Conservation (phyloP, 2,113 vertebrate species). For the Marmota flaviventris region DNA sequence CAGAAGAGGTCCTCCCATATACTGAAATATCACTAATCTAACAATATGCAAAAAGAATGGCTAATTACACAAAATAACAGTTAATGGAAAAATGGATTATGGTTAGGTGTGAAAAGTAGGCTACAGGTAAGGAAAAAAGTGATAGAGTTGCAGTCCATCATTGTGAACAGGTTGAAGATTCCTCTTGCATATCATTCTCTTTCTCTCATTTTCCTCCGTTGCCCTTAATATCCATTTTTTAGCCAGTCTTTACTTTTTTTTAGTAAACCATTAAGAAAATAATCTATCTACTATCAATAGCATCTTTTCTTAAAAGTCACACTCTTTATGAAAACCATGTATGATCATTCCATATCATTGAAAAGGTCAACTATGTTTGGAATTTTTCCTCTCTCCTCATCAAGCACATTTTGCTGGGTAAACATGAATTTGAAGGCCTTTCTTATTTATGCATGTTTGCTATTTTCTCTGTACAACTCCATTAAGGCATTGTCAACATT, state of each 20-base stretch:
- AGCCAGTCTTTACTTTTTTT: neutral
- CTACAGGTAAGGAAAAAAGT: neutral
- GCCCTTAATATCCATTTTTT: neutral
- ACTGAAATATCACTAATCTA: neutral
- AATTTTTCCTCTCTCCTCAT: neutral
- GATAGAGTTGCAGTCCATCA: neutral
- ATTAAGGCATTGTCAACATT: neutral
- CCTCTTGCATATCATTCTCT: neutral
- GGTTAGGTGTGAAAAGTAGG: neutral
- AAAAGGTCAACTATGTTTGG: neutral
- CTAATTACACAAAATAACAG: neutral
- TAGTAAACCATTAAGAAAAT: neutral
- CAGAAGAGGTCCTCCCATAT: neutral
- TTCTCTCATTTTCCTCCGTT: neutral
- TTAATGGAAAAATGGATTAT: neutral
- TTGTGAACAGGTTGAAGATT: neutral
- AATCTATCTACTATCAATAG: neutral
- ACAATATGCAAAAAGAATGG: neutral
- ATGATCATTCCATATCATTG: neutral
- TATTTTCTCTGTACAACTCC: neutral
- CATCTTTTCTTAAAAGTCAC: constrained; percentile 1
- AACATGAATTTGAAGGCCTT: neutral
- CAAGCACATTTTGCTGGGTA: neutral
- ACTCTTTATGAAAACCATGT: neutral
- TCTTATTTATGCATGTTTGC: neutral